A percentile compares a stretch with the other conserved stretches of the same genome.
These are phyloP conservation scores for Sorex maritimensis DNA, from an alignment of 2,797 vertebrate genomes.

Conservation along the genomic window DNA sequence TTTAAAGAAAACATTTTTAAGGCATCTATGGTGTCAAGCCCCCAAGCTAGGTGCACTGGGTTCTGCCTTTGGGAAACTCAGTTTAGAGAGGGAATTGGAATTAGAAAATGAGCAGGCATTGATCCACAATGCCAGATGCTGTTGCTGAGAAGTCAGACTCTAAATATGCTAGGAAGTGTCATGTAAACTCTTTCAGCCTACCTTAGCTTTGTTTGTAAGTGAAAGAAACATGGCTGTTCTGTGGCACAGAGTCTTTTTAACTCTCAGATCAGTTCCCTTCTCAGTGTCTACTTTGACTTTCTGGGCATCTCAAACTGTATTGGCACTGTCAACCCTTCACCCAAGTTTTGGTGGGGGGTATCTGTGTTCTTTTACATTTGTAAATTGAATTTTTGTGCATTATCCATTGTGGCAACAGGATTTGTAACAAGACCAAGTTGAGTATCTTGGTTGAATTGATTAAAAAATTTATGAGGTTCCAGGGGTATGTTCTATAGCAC, in stretches of 20 bases:
- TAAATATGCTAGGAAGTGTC: too few relatives aligned
- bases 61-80: slow-evolving; percentile 16
- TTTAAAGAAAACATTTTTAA: not conserved
- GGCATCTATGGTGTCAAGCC: not conserved
- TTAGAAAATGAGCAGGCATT: not conserved
- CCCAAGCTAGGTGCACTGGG: slow-evolving; percentile 3
- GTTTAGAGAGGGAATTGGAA: slow-evolving; percentile 9
- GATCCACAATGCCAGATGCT: too few relatives aligned
- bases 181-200: not conserved
- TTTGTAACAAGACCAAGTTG: slow-evolving; percentile 84
- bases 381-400: not conserved
- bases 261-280: not conserved
- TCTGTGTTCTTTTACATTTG: too few relatives aligned
- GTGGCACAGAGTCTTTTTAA: not conserved
- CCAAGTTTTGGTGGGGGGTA: not conserved
- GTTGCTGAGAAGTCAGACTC: too few relatives aligned
- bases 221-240: not conserved
- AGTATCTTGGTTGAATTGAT: slow-evolving; percentile 84
- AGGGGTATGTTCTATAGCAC: slow-evolving; percentile 79
- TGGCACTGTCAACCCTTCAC: not conserved
- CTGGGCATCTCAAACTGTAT: not conserved
- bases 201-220: not conserved
- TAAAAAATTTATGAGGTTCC: slow-evolving; percentile 86
- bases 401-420: slow-evolving; percentile 50
- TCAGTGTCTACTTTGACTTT: not conserved